Percentiles rank a stretch among this genome's conserved stretches.
Evolutionary conservation across 1,140 invertebrate species (phyloP).

Genomic region (Prorops nasuta): DNA sequence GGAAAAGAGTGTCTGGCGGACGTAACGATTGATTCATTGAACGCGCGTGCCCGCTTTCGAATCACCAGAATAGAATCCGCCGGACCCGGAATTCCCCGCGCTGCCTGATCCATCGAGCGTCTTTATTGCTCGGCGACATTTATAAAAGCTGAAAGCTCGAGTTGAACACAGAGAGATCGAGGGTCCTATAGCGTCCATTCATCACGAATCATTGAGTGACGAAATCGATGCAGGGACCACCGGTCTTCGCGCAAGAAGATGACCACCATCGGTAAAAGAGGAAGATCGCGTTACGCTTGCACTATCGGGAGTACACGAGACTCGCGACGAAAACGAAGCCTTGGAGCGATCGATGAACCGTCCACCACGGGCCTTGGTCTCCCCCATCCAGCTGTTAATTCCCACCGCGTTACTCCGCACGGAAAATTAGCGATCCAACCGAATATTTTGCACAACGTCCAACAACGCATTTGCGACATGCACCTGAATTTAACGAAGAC

Average conservation of each 20-base stretch:
- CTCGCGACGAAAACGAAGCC: no score
- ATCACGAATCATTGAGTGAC: constrained; percentile 37
- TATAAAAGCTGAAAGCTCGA: constrained; percentile 35
- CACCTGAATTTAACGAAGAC: no score
- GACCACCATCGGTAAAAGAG: no score
- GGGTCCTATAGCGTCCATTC: constrained; percentile 25
- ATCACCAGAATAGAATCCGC: constrained; percentile 46
- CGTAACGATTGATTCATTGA: constrained; percentile 43
- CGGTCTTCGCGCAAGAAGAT: not conserved
- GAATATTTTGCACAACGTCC: no score
- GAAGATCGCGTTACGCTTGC: not conserved
- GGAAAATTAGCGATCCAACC: no score
- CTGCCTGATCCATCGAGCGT: constrained; percentile 44
- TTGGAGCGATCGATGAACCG: no score
- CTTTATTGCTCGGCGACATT: constrained; percentile 46
- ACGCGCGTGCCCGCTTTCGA: constrained; percentile 44
- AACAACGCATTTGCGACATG: no score
- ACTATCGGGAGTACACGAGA: no score
- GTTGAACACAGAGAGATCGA: constrained; percentile 1
- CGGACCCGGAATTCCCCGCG: constrained; percentile 31
- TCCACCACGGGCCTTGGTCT: no score
- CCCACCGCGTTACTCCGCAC: no score
- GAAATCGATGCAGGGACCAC: constrained; percentile 4
- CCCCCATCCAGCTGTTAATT: no score
- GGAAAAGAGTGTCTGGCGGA: not conserved